Evolutionary conservation across 35 echinoderm and acorn worm species (phyloP).

Genomic region (Ophioderma brevispina): DNA sequence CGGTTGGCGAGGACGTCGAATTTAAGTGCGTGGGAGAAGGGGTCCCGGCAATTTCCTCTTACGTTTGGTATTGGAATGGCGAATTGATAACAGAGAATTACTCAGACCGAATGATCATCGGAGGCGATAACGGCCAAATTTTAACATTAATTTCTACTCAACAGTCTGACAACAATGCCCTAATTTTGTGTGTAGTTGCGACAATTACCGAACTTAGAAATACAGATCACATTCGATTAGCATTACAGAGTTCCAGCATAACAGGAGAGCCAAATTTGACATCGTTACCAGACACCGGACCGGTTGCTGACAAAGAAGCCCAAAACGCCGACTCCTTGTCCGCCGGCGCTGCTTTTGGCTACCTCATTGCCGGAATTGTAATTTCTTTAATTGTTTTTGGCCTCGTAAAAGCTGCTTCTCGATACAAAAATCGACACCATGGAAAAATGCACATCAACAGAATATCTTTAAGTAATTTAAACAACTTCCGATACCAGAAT

Average conservation of each 20-base stretch:
- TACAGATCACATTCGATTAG: background rate
- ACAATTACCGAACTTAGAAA: background rate
- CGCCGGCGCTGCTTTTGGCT: background rate
- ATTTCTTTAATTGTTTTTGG: background rate
- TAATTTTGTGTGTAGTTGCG: background rate
- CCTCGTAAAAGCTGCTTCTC: background rate
- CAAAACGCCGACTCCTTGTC: background rate
- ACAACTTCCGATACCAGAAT: background rate
- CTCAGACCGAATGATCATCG: background rate
- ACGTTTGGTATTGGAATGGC: constrained; percentile 8
- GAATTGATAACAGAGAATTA: background rate
- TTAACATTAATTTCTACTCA: background rate
- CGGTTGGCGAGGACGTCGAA: background rate
- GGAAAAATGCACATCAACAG: background rate
- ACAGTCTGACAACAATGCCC: background rate
- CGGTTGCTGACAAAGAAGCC: background rate
- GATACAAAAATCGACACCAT: background rate
- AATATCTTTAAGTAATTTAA: background rate
- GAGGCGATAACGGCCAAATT: background rate
- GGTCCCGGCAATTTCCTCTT: background rate
- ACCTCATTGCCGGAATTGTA: background rate
- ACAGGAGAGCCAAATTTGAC: background rate
- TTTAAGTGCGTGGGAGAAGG: background rate
- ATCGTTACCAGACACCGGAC: background rate
- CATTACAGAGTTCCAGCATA: background rate